Base-by-base conservation (phyloP, 1,140 invertebrate genomes). In the Drosophila tani region DNA sequence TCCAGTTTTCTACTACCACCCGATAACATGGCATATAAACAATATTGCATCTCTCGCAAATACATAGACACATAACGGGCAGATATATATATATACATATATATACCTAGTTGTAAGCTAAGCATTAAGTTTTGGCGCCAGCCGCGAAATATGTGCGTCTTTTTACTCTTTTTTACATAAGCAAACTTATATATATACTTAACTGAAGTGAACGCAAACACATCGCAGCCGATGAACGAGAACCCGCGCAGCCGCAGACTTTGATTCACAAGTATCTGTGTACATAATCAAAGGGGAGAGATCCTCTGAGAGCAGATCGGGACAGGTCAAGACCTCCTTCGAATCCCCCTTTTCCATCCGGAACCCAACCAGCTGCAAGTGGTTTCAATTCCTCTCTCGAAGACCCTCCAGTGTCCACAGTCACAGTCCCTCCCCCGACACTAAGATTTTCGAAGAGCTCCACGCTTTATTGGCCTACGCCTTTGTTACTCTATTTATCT, bases 141-240 rank as follows among this genome's bases (percentile, higher is more conserved):
- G 65, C 58, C 58, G 50, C 67, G 63, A 60, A 63, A 56, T 51
- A 47, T 68, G 51, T 40, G 75, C 75, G 74, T 78, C 74, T 85
- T 85, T 70, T 85, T 85, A 81, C 82, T 83, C 75, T 82, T 83
- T 82, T 83, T 79, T 83, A 83, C 74, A 82, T 75, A 74, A 53
- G 66, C 53, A 55, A 40, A 56, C 53, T 56, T 56, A 56, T 56
- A 74, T 47, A 58, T 40, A 56, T 68, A 65, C 45, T 50, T 59
- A 73, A 71, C 55, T 73, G 46, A 49, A 71, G 29, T n/a, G 19
- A 70, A 71, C 62, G 45, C 66, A 56, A 70, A 71, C 27, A 56
- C 53, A n/a, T 7, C 53, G 40, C 53, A 24, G 19, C 40, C 35
- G 35, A 40, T 38, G 53, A 50, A 50, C 15, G 35, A 35, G 17